Evolutionary conservation across 2,113 vertebrate species (phyloP).

Genomic region (Urocolius indicus): DNA sequence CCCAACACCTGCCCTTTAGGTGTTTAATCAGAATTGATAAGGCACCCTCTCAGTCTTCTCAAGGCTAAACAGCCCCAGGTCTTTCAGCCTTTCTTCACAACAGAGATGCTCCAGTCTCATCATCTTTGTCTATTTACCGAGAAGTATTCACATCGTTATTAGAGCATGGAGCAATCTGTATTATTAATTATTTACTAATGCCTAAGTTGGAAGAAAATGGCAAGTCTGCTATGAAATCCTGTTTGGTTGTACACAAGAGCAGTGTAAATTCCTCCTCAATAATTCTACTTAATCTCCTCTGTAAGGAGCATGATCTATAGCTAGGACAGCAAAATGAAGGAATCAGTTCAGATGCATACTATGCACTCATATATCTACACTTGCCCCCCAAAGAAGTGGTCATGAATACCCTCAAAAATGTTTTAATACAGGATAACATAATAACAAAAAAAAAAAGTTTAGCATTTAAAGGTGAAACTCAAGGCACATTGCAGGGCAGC

Average conservation of each 20-base stretch:
- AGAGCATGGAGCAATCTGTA: background rate
- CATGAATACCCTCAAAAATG: background rate
- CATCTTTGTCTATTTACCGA: background rate
- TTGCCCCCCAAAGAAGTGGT: background rate
- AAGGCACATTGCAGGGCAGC: background rate
- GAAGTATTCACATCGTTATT: background rate
- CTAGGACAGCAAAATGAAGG: background rate
- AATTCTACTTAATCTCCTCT: background rate
- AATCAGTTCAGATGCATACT: background rate
- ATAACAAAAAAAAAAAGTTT: background rate
- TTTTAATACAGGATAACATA: background rate
- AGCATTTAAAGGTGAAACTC: background rate
- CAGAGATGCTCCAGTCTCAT: too few species aligned
- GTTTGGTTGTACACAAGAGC: background rate
- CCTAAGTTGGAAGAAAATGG: background rate
- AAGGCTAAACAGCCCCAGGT: too few species aligned
- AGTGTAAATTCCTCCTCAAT: background rate
- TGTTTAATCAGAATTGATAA: too few species aligned
- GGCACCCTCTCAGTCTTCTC: too few species aligned
- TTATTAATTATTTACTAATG: slow-evolving; percentile 20
- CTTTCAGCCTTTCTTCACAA: too few species aligned
- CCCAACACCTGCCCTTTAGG: too few species aligned
- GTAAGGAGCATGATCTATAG: background rate
- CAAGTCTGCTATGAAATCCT: background rate
- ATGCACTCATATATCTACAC: accelerated